These are phyloP conservation scores for Platysteira castanea DNA, from an alignment of 2,113 vertebrate genomes.

Conservation along the genomic window DNA sequence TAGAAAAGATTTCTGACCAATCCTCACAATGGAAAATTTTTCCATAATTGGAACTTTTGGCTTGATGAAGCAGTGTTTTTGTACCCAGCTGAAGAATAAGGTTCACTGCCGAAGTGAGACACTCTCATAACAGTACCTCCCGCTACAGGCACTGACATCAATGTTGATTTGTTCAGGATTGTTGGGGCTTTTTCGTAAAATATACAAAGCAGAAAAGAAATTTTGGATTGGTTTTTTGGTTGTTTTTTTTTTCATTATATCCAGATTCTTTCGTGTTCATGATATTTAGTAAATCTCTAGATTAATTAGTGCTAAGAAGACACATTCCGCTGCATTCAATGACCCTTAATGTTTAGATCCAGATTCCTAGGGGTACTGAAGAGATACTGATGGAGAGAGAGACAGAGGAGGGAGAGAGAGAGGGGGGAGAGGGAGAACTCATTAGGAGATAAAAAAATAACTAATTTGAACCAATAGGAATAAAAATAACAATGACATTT, in stretches of 20 bases:
- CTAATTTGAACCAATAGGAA: background rate
- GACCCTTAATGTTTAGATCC: background rate
- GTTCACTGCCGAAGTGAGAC: background rate
- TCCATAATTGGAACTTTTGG: background rate
- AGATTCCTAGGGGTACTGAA: background rate
- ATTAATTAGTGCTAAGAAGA: background rate
- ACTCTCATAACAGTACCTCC: background rate
- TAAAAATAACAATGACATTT: background rate
- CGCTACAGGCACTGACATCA: background rate
- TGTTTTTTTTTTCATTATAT: fast-evolving
- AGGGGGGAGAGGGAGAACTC: background rate
- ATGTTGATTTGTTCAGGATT: background rate
- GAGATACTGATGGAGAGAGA: background rate
- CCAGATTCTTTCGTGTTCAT: background rate
- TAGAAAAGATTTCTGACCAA: background rate
- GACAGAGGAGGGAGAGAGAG: no score
- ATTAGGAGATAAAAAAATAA: background rate
- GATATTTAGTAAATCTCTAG: background rate
- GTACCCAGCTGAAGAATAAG: background rate
- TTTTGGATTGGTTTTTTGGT: no score
- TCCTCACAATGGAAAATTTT: background rate
- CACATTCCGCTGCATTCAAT: background rate
- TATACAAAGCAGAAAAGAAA: fast-evolving
- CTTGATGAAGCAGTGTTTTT: background rate
- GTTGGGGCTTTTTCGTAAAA: fast-evolving